Evolutionary conservation across 2,888 invertebrate species (phyloP), one percentile per base, ranked within the genome.

Genomic region (Hydroisotoma schaefferi): DNA sequence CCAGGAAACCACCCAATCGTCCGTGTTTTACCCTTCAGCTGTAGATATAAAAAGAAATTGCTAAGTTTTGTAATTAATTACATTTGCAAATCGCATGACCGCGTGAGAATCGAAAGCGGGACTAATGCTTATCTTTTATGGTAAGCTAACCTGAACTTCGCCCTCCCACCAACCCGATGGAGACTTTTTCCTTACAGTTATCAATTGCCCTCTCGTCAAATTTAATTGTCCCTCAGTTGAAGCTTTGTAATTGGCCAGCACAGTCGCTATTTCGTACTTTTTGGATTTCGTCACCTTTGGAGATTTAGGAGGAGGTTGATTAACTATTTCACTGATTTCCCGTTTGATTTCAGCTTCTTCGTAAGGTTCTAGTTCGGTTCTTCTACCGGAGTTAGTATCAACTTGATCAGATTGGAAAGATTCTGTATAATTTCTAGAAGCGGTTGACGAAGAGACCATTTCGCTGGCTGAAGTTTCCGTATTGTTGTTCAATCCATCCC

Each of bases 151-250:
- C 80, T 95, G 95, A 44, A 97, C 79, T 78, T 99, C 98, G 1
- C 99, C 99, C 80, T 99, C 98, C 98, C 98, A 99, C 99, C 99
- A 99, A 22, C 99, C 99, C 49, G 91, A 90, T 73, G 91, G 88
- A 0, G 94, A 93, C 76, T 95, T 97, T 80, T 97, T 97, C 23
- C 94, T 84, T n/a, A 99, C 90, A 82, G 93, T 89, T 59, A 98
- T 87, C 58, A 97, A 80, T 74, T 98, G 97, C 0, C 97, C 98
- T 61, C 91, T 86, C 70, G 86, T 85, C 29, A 99, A 80, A 18
- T 89, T 87, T 40, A 99, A 80, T 76, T 99, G 99, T 74, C 98
- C 98, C 0, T 87, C 77, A 73, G 94, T 94, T 18, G 79, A 79
- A 55, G 80, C 90, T 1, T 90, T 87, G 75, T 94, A 98, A 4